A percentile compares a stretch with the other conserved stretches of the same genome.
These are phyloP conservation scores for Cherax destructor DNA, from an alignment of 1,140 invertebrate genomes.

Conservation along the genomic window DNA sequence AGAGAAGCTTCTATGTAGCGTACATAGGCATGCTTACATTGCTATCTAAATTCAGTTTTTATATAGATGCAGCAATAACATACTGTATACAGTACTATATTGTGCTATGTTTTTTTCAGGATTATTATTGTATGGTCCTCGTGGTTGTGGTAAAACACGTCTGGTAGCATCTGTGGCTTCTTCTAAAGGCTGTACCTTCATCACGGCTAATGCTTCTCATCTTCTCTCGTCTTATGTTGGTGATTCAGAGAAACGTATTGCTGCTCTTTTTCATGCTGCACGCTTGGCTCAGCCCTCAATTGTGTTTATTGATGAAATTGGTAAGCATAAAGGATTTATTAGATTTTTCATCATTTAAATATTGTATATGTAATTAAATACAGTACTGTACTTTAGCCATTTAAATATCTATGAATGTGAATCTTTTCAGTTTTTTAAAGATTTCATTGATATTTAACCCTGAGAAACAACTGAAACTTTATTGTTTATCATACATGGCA, in stretches of 20 bases:
- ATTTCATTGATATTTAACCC: no score
- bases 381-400: neutral
- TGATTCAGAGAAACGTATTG: constrained; percentile 94
- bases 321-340: constrained; percentile 72
- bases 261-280: constrained; percentile 93
- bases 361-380: neutral
- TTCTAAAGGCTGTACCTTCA: constrained; percentile 94
- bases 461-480: no score
- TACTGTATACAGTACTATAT: no score
- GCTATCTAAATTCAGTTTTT: no score
- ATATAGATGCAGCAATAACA: no score
- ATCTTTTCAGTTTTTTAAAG: neutral
- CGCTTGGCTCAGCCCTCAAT: constrained; percentile 93
- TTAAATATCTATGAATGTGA: neutral
- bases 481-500: no score
- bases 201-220: constrained; percentile 85
- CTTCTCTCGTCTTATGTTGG: constrained; percentile 88
- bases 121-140: constrained; percentile 97
- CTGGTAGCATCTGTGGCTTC: constrained; percentile 96
- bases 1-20: no score
- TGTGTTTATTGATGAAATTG: constrained; percentile 98
- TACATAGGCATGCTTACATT: no score
- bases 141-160: constrained; percentile 98
- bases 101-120: constrained; percentile 77
- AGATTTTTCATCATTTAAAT: neutral